phyloP scores from a whole-genome alignment of 92 coral and sea anemone species.

The Muricea muricata region DNA sequence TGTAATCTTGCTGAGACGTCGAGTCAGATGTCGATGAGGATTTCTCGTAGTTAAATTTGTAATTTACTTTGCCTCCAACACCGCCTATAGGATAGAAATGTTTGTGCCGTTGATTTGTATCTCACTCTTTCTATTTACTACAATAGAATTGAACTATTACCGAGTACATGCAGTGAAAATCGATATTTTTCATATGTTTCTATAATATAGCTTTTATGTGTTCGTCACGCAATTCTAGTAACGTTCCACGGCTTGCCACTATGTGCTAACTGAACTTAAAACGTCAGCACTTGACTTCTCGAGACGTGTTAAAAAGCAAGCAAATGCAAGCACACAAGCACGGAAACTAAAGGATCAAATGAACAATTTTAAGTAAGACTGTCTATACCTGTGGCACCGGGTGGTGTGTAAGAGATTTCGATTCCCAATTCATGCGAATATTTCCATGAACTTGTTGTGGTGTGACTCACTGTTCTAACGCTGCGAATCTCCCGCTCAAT shows the following conservation, averaged over 20 bases:
- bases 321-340: not conserved
- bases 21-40: constrained; percentile 38
- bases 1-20: constrained; percentile 44
- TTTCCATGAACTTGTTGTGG: constrained; percentile 73
- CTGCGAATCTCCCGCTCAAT: constrained; percentile 60
- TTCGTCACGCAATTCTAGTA: no score
- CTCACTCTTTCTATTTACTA: no score
- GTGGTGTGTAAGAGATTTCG: constrained; percentile 63
- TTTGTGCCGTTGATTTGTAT: no score
- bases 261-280: no score
- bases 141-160: no score
- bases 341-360: not conserved
- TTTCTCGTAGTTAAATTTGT: constrained; percentile 49
- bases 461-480: constrained; percentile 70
- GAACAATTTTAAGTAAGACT: no score
- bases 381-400: constrained; percentile 49
- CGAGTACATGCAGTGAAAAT: no score
- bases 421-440: constrained; percentile 63
- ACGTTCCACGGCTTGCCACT: no score
- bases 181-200: no score
- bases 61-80: constrained; percentile 44
- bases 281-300: no score
- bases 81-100: constrained; percentile 56
- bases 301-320: no score
- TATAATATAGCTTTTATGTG: no score